Evolutionary conservation across 2,113 vertebrate genomes (phyloP).

Genomic region (Reinhardtius hippoglossoides): DNA sequence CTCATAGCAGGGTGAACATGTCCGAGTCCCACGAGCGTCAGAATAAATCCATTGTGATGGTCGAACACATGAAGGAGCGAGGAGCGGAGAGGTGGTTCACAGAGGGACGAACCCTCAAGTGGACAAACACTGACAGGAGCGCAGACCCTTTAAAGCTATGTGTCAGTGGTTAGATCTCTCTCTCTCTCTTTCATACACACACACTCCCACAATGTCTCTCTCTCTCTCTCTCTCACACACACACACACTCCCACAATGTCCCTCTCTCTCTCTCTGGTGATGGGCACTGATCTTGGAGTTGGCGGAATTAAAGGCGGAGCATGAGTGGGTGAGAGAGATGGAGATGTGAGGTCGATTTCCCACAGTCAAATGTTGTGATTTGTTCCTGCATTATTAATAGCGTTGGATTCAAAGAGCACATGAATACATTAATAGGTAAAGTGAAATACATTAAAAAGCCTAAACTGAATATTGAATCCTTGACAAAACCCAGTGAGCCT

Average conservation of each 20-base stretch:
- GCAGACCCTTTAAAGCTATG: slow-evolving; percentile 83
- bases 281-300: slow-evolving; percentile 65
- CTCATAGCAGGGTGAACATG: slow-evolving; percentile 52
- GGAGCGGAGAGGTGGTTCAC: neutral
- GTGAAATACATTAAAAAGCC: too few species aligned
- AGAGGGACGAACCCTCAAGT: slow-evolving; percentile 44
- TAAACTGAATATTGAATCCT: too few species aligned
- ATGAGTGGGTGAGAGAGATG: slow-evolving; percentile 15
- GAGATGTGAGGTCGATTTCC: slow-evolving; percentile 21
- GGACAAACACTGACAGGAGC: slow-evolving; percentile 70
- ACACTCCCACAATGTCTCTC: slow-evolving; percentile 42
- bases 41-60: slow-evolving; percentile 55
- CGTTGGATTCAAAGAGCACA: neutral
- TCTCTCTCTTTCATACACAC: slow-evolving; percentile 63
- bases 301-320: slow-evolving; percentile 76
- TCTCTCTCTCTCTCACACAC: slow-evolving; percentile 53
- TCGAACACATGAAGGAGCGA: neutral
- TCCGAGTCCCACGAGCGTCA: slow-evolving; percentile 40
- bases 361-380: slow-evolving; percentile 20
- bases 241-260: slow-evolving; percentile 60
- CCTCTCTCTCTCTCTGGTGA: slow-evolving; percentile 43
- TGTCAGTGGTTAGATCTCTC: slow-evolving; percentile 79
- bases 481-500: too few species aligned
- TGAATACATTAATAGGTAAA: neutral
- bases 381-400: slow-evolving; percentile 15